Evolutionary conservation across 2,888 invertebrate species (phyloP).

Genomic region (Sipunculus nudus): DNA sequence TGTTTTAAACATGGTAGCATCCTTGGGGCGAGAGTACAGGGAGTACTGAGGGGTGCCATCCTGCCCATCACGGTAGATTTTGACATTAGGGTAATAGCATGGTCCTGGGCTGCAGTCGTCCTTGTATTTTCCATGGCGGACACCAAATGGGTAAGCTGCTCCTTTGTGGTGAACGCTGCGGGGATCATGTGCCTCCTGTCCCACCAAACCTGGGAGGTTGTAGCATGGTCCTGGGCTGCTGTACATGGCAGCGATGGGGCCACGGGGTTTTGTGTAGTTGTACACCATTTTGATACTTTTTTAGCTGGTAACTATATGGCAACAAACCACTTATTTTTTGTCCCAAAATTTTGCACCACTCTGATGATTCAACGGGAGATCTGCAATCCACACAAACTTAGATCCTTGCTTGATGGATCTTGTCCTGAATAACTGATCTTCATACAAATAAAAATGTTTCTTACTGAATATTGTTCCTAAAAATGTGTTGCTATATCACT

Average conservation of each 20-base stretch:
- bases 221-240: conserved; percentile 52
- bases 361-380: too few species aligned
- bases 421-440: too few species aligned
- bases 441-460: too few species aligned
- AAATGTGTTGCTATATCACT: too few species aligned
- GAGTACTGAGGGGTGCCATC: conserved; percentile 64
- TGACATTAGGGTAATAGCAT: conserved; percentile 32
- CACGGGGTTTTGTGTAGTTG: conserved; percentile 47
- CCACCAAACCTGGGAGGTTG: conserved; percentile 47
- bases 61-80: conserved; percentile 50
- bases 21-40: conserved; percentile 51
- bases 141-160: conserved; percentile 45
- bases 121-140: conserved; percentile 36
- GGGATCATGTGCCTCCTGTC: conserved; percentile 46
- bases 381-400: too few species aligned
- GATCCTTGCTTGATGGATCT: too few species aligned
- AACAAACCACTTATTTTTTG: too few species aligned
- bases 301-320: too few species aligned
- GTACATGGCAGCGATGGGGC: conserved; percentile 53
- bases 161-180: conserved; percentile 42
- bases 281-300: conserved; percentile 39
- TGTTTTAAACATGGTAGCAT: conserved; percentile 46
- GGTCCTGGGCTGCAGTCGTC: conserved; percentile 39
- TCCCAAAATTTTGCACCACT: too few species aligned
- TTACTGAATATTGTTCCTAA: too few species aligned